Evolutionary conservation across 2,888 invertebrate species (phyloP).

Genomic region (Coleophora deauratella): DNA sequence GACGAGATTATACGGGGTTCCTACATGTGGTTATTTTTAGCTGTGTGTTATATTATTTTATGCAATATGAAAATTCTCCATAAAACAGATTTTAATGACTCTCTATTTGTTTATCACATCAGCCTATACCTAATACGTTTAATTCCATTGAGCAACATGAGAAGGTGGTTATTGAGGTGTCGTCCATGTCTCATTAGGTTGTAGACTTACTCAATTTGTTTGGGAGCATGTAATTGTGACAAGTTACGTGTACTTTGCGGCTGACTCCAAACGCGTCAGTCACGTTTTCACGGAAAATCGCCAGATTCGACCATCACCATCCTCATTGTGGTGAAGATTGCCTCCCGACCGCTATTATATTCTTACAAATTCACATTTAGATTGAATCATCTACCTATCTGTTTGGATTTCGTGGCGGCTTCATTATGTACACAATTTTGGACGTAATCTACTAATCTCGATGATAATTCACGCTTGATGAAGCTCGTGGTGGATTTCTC

Average conservation of each 20-base stretch:
- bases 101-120: too few relatives aligned
- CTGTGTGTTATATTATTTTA: too few relatives aligned
- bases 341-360: constrained; percentile 19
- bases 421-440: too few relatives aligned
- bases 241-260: constrained; percentile 31
- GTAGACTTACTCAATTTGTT: constrained; percentile 24
- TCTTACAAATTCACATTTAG: constrained; percentile 27
- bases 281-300: constrained; percentile 46
- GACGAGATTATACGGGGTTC: too few relatives aligned
- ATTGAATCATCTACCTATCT: constrained; percentile 36
- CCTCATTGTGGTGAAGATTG: constrained; percentile 52
- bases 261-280: constrained; percentile 39
- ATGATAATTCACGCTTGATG: constrained; percentile 23
- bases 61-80: too few relatives aligned
- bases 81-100: too few relatives aligned
- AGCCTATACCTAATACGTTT: too few relatives aligned
- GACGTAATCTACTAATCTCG: too few relatives aligned
- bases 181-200: too few relatives aligned
- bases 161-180: too few relatives aligned
- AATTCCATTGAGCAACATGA: too few relatives aligned
- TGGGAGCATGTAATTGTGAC: constrained; percentile 41
- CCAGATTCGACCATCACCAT: constrained; percentile 41
- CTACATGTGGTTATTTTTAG: too few relatives aligned
- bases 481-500: constrained; percentile 26
- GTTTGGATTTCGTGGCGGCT: constrained; percentile 18